A percentile compares a stretch with the other conserved stretches of the same genome.
Evolutionary conservation across 1,140 invertebrate genomes (phyloP).

Genomic region (Tigriopus japonicus): DNA sequence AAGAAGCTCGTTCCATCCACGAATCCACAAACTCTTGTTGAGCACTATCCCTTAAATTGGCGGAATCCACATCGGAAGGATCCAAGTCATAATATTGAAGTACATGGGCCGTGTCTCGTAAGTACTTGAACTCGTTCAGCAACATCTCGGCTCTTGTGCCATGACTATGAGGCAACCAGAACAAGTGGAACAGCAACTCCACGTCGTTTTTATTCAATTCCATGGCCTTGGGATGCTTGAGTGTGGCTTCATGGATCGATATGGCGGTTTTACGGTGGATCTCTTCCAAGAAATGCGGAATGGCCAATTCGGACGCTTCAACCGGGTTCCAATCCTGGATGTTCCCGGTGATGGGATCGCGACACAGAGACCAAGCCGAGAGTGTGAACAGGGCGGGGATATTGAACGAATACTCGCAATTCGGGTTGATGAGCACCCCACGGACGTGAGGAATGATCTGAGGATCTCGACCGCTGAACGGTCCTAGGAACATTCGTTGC

Average conservation of each 20-base stretch:
- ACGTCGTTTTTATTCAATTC: not conserved
- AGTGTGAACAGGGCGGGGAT: slow-evolving; percentile 7
- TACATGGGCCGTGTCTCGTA: not conserved
- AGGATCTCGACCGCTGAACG: slow-evolving; percentile 1
- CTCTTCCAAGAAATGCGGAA: not conserved
- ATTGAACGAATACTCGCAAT: slow-evolving; percentile 13
- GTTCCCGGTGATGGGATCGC: not conserved
- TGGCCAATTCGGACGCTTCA: not conserved
- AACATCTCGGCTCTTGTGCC: slow-evolving; percentile 3
- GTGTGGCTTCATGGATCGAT: not conserved
- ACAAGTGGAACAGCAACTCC: slow-evolving; percentile 6
- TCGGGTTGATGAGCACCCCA: slow-evolving; percentile 11
- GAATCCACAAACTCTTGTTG: slow-evolving; percentile 2
- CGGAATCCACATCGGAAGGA: not conserved
- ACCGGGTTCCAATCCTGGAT: not conserved
- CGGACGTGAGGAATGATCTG: slow-evolving; percentile 2
- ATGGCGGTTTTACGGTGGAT: not conserved
- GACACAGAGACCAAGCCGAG: not conserved
- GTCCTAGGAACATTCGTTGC: slow-evolving; percentile 7
- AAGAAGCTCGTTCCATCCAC: not conserved
- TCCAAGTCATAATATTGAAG: not conserved
- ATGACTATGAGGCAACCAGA: slow-evolving; percentile 10
- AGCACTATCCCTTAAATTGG: too few species aligned
- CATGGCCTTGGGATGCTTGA: not conserved
- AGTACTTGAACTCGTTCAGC: slow-evolving; percentile 7